Base-by-base conservation (phyloP, 1,140 invertebrate species). In the Babylonia areolata region DNA sequence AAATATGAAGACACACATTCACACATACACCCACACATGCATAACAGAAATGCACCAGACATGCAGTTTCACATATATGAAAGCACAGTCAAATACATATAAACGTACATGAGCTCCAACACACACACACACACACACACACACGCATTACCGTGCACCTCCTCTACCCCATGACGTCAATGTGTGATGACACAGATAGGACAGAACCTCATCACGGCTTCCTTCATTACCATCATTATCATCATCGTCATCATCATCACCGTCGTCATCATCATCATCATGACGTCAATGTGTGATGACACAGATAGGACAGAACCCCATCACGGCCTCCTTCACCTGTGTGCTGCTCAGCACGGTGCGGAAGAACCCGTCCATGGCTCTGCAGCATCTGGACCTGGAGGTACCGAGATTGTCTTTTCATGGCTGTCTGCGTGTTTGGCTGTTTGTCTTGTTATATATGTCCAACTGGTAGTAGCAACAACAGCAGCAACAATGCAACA, bases 241-340 rank as follows among this genome's bases (percentile, higher is more conserved):
- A 73, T 73, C 12, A 73, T 28, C 9, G 28, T 3, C 0, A 73
- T 35, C n/a, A n/a, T n/a, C n/a, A n/a, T 69, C 20, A 37, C 35
- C 1, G 3, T 73, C 17, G 2, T n/a, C 17, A 33, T 73, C 12
- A 73, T 73, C 12, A 73, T 28, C 9, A 35, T 3, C 0, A 73
- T 35, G 69, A 2, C 5, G 69, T 6, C 33, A 23, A 37, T 77
- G 75, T 39, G n/a, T 77, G n/a, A 15, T 39, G 75, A 40, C 40
- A 9, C 81, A 89, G 88, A 83, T 89, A 20, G 88, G 88, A 0
- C 54, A 87, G 81, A 89, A 92, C 81, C 92, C 92, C 23, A 91
- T 92, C 37, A 92, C 92, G 15, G 87, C 92, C 3, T 88, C 87
- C 0, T 92, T 92, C 87, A 90, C 90, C 11, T 90, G 89, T 39